Percentiles rank a stretch among this genome's conserved stretches.
These are phyloP conservation scores for Pleuronectes platessa DNA, from an alignment of 2,113 vertebrate species.

Conservation along the genomic window DNA sequence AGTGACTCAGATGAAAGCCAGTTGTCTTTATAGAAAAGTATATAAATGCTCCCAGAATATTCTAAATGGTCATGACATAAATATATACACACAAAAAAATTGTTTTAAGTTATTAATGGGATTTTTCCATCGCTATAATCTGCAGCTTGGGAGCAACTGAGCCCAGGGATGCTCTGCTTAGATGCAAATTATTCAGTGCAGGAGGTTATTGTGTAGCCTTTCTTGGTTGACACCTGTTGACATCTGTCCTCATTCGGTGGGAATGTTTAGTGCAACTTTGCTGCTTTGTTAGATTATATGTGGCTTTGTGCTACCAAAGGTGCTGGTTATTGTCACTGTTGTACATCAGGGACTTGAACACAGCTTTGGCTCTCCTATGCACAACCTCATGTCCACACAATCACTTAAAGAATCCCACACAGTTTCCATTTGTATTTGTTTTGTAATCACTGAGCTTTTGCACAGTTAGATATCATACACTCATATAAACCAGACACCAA, in stretches of 20 bases:
- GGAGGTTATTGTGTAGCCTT: too few relatives aligned
- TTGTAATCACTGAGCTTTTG: constrained; percentile 25
- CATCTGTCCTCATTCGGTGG: too few relatives aligned
- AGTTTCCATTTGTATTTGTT: constrained; percentile 8
- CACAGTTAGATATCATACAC: constrained; percentile 14
- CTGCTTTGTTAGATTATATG: not conserved
- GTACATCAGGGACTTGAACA: not conserved
- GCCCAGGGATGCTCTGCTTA: too few relatives aligned
- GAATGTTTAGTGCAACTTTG: not conserved
- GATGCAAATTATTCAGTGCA: too few relatives aligned
- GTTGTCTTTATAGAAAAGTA: not conserved
- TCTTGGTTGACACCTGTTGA: too few relatives aligned
- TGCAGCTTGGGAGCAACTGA: too few relatives aligned
- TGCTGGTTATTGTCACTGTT: constrained; percentile 7
- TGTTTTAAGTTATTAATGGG: too few relatives aligned
- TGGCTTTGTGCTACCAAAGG: too few relatives aligned
- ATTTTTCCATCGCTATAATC: too few relatives aligned
- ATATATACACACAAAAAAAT: not conserved
- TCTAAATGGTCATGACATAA: not conserved
- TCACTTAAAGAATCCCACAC: not conserved
- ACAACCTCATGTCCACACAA: not conserved
- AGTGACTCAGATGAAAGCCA: not conserved
- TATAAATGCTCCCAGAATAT: too few relatives aligned
- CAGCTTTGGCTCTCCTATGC: too few relatives aligned
- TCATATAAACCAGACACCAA: not conserved